Percentiles rank a stretch among this genome's conserved stretches.
Evolutionary conservation across 2,888 invertebrate species (phyloP).

Genomic region (Morpho deidamia): DNA sequence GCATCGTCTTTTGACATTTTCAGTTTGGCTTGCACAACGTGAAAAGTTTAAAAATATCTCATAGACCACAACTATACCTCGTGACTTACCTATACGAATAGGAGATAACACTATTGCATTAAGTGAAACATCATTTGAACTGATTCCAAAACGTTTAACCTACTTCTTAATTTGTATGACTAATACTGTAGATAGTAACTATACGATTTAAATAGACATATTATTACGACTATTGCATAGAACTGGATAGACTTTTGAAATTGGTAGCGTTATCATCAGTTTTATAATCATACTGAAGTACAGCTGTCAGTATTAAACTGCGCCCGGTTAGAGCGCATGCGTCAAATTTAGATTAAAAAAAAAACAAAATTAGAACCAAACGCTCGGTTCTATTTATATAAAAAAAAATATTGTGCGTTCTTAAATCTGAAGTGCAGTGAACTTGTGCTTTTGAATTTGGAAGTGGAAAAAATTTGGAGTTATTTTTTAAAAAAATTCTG

Average conservation of each 20-base stretch:
- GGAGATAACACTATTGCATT: slow-evolving; percentile 14
- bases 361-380: slow-evolving; percentile 26
- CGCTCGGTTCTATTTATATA: slow-evolving; percentile 38
- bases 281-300: slow-evolving; percentile 3
- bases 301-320: slow-evolving; percentile 46
- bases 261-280: slow-evolving; percentile 30
- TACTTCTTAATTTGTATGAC: slow-evolving; percentile 23
- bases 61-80: slow-evolving; percentile 46
- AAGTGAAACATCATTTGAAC: slow-evolving; percentile 3
- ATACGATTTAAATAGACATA: slow-evolving; percentile 20
- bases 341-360: slow-evolving; percentile 25
- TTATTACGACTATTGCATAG: background rate
- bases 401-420: slow-evolving; percentile 37
- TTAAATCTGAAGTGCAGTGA: slow-evolving; percentile 69
- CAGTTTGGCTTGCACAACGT: slow-evolving; percentile 43
- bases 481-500: slow-evolving; percentile 14
- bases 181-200: slow-evolving; percentile 23
- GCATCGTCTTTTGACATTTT: slow-evolving; percentile 43
- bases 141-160: background rate
- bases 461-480: slow-evolving; percentile 23
- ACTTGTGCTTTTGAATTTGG: slow-evolving; percentile 31
- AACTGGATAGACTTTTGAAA: slow-evolving; percentile 28
- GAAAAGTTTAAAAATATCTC: slow-evolving; percentile 47
- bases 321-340: slow-evolving; percentile 54
- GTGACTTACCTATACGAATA: slow-evolving; percentile 34